Conservation (phyloP, 2,113 vertebrate genomes). For the Salvator merianae region DNA sequence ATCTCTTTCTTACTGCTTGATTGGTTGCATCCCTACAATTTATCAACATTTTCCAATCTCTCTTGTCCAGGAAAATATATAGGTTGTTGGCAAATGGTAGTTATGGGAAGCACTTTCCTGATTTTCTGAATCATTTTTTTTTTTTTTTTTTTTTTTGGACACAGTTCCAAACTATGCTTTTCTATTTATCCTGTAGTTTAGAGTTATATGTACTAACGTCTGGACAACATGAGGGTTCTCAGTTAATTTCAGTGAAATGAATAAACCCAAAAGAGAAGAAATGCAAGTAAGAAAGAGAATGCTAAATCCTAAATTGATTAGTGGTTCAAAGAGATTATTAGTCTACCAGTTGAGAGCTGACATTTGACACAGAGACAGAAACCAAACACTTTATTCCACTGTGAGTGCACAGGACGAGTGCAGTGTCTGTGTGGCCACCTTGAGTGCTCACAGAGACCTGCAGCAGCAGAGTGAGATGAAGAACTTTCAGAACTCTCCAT, state of each 20-base stretch:
- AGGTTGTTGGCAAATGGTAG: background rate
- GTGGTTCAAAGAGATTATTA: background rate
- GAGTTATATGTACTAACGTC: background rate
- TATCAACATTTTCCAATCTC: background rate
- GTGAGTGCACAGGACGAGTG: no score
- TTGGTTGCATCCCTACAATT: background rate
- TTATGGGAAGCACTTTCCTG: background rate
- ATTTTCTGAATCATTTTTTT: background rate
- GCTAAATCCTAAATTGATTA: background rate
- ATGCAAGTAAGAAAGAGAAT: background rate
- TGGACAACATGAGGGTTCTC: background rate
- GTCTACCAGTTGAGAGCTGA: no score
- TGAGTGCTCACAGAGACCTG: no score
- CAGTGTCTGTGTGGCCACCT: no score
- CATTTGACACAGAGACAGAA: no score
- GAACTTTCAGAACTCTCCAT: no score
- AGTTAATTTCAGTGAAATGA: background rate
- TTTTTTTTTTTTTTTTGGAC: no score
- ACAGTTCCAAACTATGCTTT: background rate
- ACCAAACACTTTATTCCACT: no score
- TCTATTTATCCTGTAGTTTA: no score
- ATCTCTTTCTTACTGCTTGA: background rate
- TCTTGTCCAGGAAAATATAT: constrained; percentile 3
- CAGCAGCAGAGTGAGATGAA: no score
- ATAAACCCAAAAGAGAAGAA: no score